A percentile compares a stretch with the other conserved stretches of the same genome.
These are phyloP conservation scores for Papilio helenus DNA, from an alignment of 1,140 invertebrate genomes.

Conservation along the genomic window DNA sequence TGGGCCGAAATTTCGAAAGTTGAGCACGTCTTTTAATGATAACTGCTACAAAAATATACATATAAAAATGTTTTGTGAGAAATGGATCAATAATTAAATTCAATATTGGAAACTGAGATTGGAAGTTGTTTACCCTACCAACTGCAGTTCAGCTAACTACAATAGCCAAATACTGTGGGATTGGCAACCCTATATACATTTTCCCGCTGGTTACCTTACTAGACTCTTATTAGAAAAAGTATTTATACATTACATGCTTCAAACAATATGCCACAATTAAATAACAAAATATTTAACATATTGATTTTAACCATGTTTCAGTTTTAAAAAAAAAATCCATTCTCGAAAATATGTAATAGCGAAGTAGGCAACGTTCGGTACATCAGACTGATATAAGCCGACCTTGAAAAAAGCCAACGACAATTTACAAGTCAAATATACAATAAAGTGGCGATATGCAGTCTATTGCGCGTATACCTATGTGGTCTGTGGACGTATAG, in stretches of 20 bases:
- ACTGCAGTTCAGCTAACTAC: background rate
- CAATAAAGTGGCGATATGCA: conserved; percentile 31
- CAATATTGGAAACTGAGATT: background rate
- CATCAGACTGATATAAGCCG: conserved; percentile 22
- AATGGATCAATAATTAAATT: background rate
- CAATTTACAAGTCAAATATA: conserved; percentile 36
- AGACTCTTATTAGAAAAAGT: background rate
- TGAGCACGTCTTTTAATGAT: conserved; percentile 31
- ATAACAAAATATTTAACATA: background rate
- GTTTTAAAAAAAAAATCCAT: background rate
- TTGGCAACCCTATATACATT: background rate
- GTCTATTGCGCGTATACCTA: conserved; percentile 10
- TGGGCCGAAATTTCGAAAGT: conserved; percentile 40
- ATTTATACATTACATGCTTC: background rate
- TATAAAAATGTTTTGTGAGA: background rate
- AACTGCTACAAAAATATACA: background rate
- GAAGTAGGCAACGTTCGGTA: background rate
- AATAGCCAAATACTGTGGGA: background rate
- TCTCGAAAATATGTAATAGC: conserved; percentile 14
- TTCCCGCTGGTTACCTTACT: background rate
- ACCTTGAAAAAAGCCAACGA: conserved; percentile 29
- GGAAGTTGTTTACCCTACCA: background rate
- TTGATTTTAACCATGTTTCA: background rate
- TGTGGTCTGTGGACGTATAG: background rate
- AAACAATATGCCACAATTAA: background rate